Conservation (phyloP, 2,888 invertebrate genomes). For the Hirtodrosophila confusa region DNA sequence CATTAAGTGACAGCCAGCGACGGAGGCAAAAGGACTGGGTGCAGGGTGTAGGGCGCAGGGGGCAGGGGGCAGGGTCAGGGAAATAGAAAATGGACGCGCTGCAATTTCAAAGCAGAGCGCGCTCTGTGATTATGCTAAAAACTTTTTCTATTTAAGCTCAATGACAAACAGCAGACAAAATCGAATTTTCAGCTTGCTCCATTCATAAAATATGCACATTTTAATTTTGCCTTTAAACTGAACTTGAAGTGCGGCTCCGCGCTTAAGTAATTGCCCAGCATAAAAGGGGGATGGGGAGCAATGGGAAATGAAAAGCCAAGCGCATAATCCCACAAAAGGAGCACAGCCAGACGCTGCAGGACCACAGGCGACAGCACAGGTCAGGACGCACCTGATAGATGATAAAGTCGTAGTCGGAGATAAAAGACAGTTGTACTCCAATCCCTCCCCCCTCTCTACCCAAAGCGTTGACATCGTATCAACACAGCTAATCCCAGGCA, state of each 20-base stretch:
- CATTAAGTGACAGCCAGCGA: conserved; percentile 53
- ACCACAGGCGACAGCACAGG: background rate
- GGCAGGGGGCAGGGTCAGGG: conserved; percentile 11
- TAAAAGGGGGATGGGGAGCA: conserved; percentile 6
- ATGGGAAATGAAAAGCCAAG: conserved; percentile 35
- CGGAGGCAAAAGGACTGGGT: background rate
- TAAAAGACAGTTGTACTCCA: conserved; percentile 3
- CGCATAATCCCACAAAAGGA: conserved; percentile 23
- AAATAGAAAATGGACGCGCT: conserved; percentile 26
- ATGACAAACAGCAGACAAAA: conserved; percentile 54
- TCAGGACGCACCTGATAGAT: conserved; percentile 26
- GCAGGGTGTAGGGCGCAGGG: background rate
- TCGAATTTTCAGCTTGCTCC: conserved; percentile 33
- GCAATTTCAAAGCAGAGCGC: conserved; percentile 1
- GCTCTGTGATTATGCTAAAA: conserved; percentile 30
- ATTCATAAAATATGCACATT: conserved; percentile 59
- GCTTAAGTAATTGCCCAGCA: conserved; percentile 40
- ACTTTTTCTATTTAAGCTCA: conserved; percentile 58
- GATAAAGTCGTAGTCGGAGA: conserved; percentile 33
- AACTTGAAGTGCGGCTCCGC: background rate
- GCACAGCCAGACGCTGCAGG: conserved; percentile 14
- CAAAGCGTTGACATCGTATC: conserved; percentile 28
- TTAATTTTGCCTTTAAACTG: conserved; percentile 41
- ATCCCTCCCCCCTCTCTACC: background rate
- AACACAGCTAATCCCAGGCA: conserved; percentile 66